Percentiles rank a stretch among this genome's conserved stretches.
Conservation (phyloP, 37 sponge, comb jelly and placozoan species). For the Theonella swinhoei region DNA sequence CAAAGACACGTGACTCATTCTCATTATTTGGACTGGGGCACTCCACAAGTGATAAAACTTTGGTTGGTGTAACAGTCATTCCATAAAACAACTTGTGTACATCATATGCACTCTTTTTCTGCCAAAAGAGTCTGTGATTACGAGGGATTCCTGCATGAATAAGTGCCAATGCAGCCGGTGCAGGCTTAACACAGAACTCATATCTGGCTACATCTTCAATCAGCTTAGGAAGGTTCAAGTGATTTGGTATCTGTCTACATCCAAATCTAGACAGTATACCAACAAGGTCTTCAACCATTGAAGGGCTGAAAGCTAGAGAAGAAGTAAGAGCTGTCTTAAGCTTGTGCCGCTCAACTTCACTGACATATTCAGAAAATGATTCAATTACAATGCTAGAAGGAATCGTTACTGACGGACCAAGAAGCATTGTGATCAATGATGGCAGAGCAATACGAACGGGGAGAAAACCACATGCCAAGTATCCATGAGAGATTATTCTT, state of each 20-base stretch:
- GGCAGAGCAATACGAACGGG: slow-evolving; percentile 21
- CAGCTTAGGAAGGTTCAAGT: not conserved
- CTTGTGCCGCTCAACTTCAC: not conserved
- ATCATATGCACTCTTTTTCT: not conserved
- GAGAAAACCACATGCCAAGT: slow-evolving; percentile 14
- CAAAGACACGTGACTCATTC: not conserved
- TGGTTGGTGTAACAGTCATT: slow-evolving; percentile 1
- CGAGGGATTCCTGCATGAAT: slow-evolving; percentile 18
- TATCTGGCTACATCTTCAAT: slow-evolving; percentile 22
- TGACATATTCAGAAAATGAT: slow-evolving; percentile 20
- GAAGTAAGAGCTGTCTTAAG: not conserved
- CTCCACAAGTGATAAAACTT: slow-evolving; percentile 3
- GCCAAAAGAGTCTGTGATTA: slow-evolving; percentile 13
- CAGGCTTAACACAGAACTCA: slow-evolving; percentile 17
- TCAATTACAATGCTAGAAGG: not conserved
- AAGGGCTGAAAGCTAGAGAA: not conserved
- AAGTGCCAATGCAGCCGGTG: slow-evolving; percentile 8
- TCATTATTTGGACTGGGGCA: not conserved
- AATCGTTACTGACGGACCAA: not conserved
- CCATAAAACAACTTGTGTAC: not conserved
- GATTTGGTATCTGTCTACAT: slow-evolving; percentile 7
- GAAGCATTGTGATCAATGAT: not conserved
- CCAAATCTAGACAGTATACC: slow-evolving; percentile 7
- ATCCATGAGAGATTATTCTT: slow-evolving; percentile 28
- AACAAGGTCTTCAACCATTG: not conserved